Evolutionary conservation across 2,113 vertebrate genomes (phyloP), one percentile per base, ranked within the genome.

Genomic region (Balaenoptera acutorostrata): DNA sequence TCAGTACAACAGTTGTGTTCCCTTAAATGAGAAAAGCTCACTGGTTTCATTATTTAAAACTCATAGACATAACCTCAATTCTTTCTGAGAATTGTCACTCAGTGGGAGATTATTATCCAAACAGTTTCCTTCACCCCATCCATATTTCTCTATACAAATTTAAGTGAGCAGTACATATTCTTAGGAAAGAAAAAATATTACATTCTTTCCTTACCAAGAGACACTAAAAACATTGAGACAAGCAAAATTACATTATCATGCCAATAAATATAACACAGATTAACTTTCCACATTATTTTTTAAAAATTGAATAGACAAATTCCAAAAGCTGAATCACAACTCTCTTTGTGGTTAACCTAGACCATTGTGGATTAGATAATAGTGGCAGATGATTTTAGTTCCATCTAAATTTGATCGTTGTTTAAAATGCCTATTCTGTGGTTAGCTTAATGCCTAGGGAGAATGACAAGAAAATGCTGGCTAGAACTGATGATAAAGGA

Each of bases 311-410:
- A 68, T 52, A 11, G 4, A 75, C 3, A 88, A 75, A 97, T 97
- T 96, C 18, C 33, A 71, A 39, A 82, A 89, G 1, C 2, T 0
- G 0, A 96, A 96, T 88, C 0, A 72, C 36, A 97, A 33, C 74
- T 59, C 18, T 10, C 0, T 88, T 71, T 95, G 69, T 93, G 8
- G 33, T 85, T 96, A 87, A 69, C 31, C 13, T 27, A 52, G 33
- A 80, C 15, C 8, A 20, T 7, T 87, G 86, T 20, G 71, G 57
- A 83, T 95, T 95, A 46, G 87, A 74, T 57, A 93, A 96, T 93
- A 80, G 61, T 92, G 33, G 57, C 69, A 87, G 55, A 97, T 97
- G 68, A 90, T 97, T 97, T 95, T 96, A 90, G 20, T 69, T 88
- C 44, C 25, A 55, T 78, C 59, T 95, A 69, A 97, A 94, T 95